Evolutionary conservation across 1,140 invertebrate species (phyloP), one percentile per base, ranked within the genome.

Genomic region (Cyclina sinensis): DNA sequence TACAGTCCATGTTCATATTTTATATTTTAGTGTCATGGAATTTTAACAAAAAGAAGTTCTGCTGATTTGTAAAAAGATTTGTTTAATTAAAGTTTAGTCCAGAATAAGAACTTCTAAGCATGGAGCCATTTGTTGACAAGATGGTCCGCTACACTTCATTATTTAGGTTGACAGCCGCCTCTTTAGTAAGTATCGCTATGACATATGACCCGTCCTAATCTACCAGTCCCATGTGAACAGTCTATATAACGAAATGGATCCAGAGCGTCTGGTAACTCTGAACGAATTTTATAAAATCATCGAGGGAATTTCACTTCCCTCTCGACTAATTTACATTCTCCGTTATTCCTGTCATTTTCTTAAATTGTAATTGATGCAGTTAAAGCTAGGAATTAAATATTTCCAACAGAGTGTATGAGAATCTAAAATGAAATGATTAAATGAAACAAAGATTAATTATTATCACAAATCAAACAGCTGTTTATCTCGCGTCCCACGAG

Each of bases 371-470:
- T 87, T 87, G 85, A 87, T 87, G 85, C 39, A 51, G 54, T 78
- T 78, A 80, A 46, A 68, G n/a, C 85, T 24, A 9, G 21, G 76
- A 78, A 80, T 78, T 79, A 87, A 65, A 80, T 68, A 79, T 51
- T 62, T 24, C 37, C 48, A 37, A 78, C 32, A 54, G 27, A 37
- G 54, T 48, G 68, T 70, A 51, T 16, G 39, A 59, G 62, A 87
- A 79, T 78, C 57, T 59, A 32, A 37, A 65, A 54, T 62, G 81
- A 39, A 78, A 51, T 70, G 54, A 32, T 37, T 83, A 83, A 79
- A 62, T 37, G 76, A 80, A 80, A 87, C 73, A 87, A 87, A 87
- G 85, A 87, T 87, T 87, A 87, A 87, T 87, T 87, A 87, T 87
- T 79, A 78, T 87, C 74, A 65, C 85, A 76, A 87, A 87, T 76